phyloP scores from a whole-genome alignment of 1,140 invertebrate genomes.

The Melitaea cinxia region DNA sequence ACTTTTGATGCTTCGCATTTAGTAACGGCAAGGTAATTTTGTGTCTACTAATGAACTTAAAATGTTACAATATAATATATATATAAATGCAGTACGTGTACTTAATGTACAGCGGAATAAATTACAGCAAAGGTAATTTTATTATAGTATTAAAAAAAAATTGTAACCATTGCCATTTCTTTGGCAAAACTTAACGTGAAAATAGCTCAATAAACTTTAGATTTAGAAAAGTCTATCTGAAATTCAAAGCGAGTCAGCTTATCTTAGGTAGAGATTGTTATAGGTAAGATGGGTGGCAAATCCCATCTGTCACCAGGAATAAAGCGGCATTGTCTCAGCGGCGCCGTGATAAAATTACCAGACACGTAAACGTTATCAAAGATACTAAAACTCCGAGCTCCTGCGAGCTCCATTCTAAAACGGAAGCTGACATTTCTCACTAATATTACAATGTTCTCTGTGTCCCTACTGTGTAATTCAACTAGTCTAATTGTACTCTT shows the following conservation, averaged over 20 bases:
- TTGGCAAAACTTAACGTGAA: neutral
- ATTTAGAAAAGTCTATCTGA: conserved; percentile 18
- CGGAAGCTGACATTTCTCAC: conserved; percentile 25
- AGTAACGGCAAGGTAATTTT: conserved; percentile 56
- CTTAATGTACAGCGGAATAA: neutral
- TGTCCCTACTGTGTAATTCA: neutral
- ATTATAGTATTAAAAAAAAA: no score
- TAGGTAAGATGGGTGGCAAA: conserved; percentile 40
- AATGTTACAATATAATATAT: neutral
- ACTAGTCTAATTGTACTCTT: neutral
- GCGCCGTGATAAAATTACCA: conserved; percentile 55
- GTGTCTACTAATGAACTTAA: conserved; percentile 39
- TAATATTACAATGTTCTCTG: conserved; percentile 25
- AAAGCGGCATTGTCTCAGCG: conserved; percentile 46
- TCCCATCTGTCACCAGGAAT: conserved; percentile 53
- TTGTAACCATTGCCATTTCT: neutral
- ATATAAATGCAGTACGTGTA: neutral
- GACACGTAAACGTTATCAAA: conserved; percentile 54
- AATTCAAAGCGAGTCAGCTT: conserved; percentile 32
- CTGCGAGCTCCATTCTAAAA: conserved; percentile 34
- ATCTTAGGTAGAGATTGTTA: conserved; percentile 36
- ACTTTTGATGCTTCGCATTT: conserved; percentile 45
- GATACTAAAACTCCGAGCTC: conserved; percentile 30
- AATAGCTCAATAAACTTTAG: conserved; percentile 7
- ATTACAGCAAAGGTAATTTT: no score